Percentiles rank a stretch among this genome's conserved stretches.
Evolutionary conservation across 2,888 invertebrate species (phyloP).

Genomic region (Elegia similella): DNA sequence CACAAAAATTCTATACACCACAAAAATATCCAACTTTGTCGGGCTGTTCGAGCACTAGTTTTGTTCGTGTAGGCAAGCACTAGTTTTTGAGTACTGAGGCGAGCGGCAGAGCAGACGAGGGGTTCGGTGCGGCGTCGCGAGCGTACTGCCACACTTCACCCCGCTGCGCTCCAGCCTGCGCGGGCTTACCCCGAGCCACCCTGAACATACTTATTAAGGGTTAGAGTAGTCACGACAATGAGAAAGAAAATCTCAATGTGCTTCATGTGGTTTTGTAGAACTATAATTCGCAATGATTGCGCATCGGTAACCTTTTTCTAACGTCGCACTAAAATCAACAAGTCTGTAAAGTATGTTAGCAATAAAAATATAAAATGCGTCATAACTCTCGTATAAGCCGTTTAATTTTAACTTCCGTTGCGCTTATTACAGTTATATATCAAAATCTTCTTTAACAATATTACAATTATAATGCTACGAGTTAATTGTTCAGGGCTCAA

Average conservation of each 20-base stretch:
- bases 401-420: too few species aligned
- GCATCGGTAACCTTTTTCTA: too few species aligned
- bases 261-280: neutral
- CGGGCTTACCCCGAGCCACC: constrained; percentile 47
- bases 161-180: constrained; percentile 48
- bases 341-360: too few species aligned
- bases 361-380: too few species aligned
- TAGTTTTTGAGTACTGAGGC: constrained; percentile 26
- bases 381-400: too few species aligned
- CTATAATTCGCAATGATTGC: neutral
- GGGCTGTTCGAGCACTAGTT: neutral
- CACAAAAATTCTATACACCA: constrained; percentile 11
- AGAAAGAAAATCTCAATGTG: constrained; percentile 6
- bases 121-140: constrained; percentile 42
- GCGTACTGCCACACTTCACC: constrained; percentile 52
- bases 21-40: constrained; percentile 3
- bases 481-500: too few species aligned
- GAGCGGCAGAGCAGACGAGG: constrained; percentile 37
- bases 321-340: too few species aligned
- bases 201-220: neutral
- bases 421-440: too few species aligned
- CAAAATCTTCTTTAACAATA: too few species aligned
- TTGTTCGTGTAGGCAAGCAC: constrained; percentile 24
- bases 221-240: neutral
- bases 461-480: too few species aligned